phyloP scores from a whole-genome alignment of 2,888 invertebrate genomes.

The Tuberolachnus salignus region DNA sequence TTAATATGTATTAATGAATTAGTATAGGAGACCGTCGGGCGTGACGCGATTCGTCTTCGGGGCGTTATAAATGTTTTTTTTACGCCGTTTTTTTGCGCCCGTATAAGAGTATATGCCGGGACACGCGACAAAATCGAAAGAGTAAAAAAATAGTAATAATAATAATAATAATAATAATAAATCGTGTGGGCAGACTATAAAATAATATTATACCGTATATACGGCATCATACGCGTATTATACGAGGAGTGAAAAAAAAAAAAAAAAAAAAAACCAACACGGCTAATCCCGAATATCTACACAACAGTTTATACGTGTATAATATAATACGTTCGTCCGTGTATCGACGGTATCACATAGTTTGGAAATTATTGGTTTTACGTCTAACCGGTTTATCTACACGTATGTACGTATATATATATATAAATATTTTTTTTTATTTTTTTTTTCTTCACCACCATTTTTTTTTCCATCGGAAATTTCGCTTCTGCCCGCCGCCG shows the following conservation, averaged over 20 bases:
- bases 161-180: too few species aligned
- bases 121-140: constrained; percentile 24
- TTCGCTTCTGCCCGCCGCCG: constrained; percentile 39
- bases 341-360: constrained; percentile 44
- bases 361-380: constrained; percentile 57
- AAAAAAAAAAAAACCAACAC: constrained; percentile 41
- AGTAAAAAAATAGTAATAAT: not conserved
- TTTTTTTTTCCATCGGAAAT: constrained; percentile 48
- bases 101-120: not conserved
- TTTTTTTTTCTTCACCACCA: constrained; percentile 49
- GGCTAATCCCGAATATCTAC: constrained; percentile 46
- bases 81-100: not conserved
- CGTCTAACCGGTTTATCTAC: constrained; percentile 49
- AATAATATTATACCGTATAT: too few species aligned
- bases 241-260: constrained; percentile 3
- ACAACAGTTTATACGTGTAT: constrained; percentile 32
- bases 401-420: not conserved
- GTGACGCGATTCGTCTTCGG: too few species aligned
- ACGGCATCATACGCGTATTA: not conserved
- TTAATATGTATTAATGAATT: too few species aligned
- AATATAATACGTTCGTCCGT: not conserved
- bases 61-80: too few species aligned
- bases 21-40: too few species aligned
- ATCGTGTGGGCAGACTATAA: not conserved
- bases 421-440: not conserved